phyloP scores from a whole-genome alignment of 2,113 vertebrate genomes.

The Poicephalus gulielmi region DNA sequence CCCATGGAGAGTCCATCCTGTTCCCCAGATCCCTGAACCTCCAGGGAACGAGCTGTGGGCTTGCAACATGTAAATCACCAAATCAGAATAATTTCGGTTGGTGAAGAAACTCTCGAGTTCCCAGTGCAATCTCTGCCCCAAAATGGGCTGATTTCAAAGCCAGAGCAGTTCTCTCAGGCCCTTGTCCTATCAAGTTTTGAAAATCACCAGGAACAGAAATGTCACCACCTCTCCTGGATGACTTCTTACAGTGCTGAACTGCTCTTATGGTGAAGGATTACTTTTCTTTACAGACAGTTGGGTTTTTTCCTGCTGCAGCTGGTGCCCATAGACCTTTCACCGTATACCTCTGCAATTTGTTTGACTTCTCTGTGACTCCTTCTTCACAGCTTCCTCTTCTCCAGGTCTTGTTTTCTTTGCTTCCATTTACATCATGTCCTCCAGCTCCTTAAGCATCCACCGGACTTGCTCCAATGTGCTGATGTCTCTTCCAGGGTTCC shows the following conservation, averaged over 20 bases:
- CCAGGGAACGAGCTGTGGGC: fast-evolving
- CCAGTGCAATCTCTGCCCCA: not conserved
- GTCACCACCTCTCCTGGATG: not conserved
- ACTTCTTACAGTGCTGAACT: not conserved
- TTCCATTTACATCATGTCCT: not conserved
- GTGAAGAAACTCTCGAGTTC: not conserved
- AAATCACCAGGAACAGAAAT: not conserved
- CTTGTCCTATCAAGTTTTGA: not conserved
- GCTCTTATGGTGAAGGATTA: not conserved
- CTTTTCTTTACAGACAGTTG: not conserved
- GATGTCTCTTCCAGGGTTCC: not conserved
- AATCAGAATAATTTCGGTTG: not conserved
- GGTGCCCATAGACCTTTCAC: not conserved
- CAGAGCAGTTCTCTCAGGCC: not conserved
- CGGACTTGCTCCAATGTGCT: not conserved
- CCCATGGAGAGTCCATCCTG: not conserved
- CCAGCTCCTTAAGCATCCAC: not conserved
- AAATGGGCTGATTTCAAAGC: not conserved
- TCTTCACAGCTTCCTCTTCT: not conserved
- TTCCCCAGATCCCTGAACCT: not conserved
- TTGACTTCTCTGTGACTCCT: not conserved
- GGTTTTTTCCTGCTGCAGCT: conserved; percentile 7
- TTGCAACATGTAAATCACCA: not conserved
- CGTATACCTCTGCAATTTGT: not conserved
- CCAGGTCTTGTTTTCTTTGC: not conserved